Conservation (phyloP, 2,113 vertebrate genomes). For the Chrysemys picta region DNA sequence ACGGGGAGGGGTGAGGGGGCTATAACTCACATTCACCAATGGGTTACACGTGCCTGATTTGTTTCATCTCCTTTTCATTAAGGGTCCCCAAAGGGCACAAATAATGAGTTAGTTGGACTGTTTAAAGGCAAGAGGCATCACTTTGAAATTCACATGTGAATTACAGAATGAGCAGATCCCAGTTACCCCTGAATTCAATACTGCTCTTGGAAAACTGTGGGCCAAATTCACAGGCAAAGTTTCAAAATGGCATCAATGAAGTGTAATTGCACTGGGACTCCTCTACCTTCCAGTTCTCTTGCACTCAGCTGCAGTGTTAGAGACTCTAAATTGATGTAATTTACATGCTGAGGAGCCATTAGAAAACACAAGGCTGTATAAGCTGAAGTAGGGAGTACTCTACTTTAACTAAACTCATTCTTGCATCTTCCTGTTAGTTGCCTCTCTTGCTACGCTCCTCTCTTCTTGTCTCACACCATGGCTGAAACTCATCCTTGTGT, state of each 20-base stretch:
- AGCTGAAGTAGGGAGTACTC: background rate
- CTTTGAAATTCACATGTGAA: background rate
- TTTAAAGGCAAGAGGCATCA: background rate
- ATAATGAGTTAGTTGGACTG: background rate
- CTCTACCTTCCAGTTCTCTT: background rate
- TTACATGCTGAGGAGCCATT: background rate
- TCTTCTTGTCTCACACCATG: background rate
- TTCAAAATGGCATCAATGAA: slow-evolving; percentile 15
- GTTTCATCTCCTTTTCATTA: slow-evolving; percentile 13
- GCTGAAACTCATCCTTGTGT: background rate
- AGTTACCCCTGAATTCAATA: background rate
- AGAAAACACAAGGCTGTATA: background rate
- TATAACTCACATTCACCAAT: no score
- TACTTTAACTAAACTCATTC: background rate
- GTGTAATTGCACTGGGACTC: background rate
- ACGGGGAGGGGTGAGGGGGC: no score
- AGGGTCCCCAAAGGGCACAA: background rate
- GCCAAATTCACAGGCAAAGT: background rate
- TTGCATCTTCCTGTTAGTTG: background rate
- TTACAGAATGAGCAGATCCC: background rate
- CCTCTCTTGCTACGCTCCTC: background rate
- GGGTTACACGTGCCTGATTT: background rate
- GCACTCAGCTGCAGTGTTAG: background rate
- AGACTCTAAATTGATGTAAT: background rate
- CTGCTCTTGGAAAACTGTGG: background rate